Evolutionary conservation across 2,888 invertebrate species (phyloP).

Genomic region (Prosapia bicincta): DNA sequence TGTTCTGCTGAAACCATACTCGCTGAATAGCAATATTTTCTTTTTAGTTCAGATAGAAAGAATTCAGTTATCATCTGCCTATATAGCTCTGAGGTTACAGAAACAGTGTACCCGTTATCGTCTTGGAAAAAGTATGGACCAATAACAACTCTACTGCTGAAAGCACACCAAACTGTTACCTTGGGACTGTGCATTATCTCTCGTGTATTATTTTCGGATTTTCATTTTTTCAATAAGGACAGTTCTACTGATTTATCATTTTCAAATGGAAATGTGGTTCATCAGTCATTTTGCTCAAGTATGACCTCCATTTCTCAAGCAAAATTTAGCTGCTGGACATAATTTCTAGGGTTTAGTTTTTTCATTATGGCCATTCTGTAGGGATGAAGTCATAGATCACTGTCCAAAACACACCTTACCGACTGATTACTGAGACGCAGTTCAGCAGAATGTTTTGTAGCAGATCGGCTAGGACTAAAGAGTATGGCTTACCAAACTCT

Average conservation of each 20-base stretch:
- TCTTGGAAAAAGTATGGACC: slow-evolving; percentile 5
- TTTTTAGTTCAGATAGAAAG: not conserved
- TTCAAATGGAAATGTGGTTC: not conserved
- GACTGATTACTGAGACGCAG: not conserved
- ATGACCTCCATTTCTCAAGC: too few relatives aligned
- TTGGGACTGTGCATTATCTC: not conserved
- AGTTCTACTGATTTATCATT: not conserved
- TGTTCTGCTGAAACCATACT: not conserved
- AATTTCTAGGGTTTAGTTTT: not conserved
- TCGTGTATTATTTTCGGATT: not conserved
- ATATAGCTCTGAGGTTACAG: not conserved
- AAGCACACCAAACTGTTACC: not conserved
- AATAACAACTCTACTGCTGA: not conserved
- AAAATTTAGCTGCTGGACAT: not conserved
- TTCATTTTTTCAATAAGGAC: not conserved
- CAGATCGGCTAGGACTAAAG: too few relatives aligned
- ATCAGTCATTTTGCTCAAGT: not conserved
- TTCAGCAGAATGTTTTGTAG: not conserved
- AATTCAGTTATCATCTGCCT: not conserved
- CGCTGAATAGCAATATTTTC: not conserved
- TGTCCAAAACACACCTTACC: too few relatives aligned
- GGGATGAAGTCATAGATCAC: too few relatives aligned
- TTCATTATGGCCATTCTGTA: too few relatives aligned
- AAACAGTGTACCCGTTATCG: not conserved
- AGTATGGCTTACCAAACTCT: not conserved